A percentile compares a stretch with the other conserved stretches of the same genome.
Evolutionary conservation across 1,140 invertebrate species (phyloP).

Genomic region (Atta cephalotes): DNA sequence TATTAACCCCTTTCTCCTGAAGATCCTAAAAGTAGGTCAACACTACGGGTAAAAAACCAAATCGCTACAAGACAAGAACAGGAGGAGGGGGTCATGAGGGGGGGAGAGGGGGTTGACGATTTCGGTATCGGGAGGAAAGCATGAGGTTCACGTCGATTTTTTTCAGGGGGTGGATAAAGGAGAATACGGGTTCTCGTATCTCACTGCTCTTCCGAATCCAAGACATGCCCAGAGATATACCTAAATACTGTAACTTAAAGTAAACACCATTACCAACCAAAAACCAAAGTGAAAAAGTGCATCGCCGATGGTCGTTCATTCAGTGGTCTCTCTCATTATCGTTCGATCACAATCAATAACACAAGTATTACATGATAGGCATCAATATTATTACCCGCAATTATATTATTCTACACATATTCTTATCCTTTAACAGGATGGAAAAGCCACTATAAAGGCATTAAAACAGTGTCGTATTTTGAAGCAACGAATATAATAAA

Average conservation of each 20-base stretch:
- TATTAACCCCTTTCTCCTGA: constrained; percentile 95
- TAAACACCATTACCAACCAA: constrained; percentile 82
- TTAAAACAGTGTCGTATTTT: too few relatives aligned
- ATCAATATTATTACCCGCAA: background rate
- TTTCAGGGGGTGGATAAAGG: constrained; percentile 9
- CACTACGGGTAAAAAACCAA: constrained; percentile 85
- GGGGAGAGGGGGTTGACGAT: background rate
- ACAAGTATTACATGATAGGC: background rate
- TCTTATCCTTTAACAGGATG: too few relatives aligned
- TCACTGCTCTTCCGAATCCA: constrained; percentile 77
- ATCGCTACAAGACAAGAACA: constrained; percentile 84
- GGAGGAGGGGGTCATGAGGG: constrained; percentile 17
- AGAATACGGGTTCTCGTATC: constrained; percentile 68
- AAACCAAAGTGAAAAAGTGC: constrained; percentile 69
- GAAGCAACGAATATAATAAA: too few relatives aligned
- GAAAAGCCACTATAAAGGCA: too few relatives aligned
- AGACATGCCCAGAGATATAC: constrained; percentile 83
- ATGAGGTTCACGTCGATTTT: constrained; percentile 66
- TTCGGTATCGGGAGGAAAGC: constrained; percentile 57
- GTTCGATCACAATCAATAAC: background rate
- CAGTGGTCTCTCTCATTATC: constrained; percentile 17
- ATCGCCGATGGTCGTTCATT: constrained; percentile 20
- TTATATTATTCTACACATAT: background rate
- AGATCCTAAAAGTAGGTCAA: constrained; percentile 91
- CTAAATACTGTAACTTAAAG: constrained; percentile 81